Evolutionary conservation across 2,113 vertebrate genomes (phyloP).

Genomic region (Tamias sibiricus): DNA sequence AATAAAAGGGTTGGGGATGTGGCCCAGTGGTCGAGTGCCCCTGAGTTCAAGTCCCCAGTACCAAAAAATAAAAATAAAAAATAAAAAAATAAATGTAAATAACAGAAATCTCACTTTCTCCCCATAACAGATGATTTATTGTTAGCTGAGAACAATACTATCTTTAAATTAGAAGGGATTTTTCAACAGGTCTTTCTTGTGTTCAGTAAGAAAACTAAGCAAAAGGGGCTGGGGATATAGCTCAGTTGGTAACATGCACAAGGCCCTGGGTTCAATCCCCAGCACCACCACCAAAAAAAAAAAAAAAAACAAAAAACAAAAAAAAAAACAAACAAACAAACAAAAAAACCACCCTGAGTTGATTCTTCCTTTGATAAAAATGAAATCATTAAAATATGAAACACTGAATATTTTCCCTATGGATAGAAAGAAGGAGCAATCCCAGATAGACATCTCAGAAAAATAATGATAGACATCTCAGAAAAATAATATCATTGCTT

Average conservation of each 20-base stretch:
- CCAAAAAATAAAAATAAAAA: too few species aligned
- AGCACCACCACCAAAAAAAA: too few species aligned
- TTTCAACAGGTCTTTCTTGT: background rate
- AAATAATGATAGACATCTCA: background rate
- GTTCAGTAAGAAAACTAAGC: background rate
- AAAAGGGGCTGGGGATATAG: too few species aligned
- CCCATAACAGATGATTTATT: background rate
- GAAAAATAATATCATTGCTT: background rate
- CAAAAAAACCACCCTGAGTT: too few species aligned
- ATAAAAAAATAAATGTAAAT: too few species aligned
- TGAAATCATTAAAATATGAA: background rate
- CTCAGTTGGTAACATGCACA: too few species aligned
- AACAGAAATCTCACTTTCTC: background rate
- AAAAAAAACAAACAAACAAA: too few species aligned
- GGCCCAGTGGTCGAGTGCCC: too few species aligned
- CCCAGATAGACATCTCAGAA: background rate
- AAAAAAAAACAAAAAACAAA: too few species aligned
- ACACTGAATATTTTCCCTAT: background rate
- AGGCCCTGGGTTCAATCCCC: too few species aligned
- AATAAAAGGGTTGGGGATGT: too few species aligned
- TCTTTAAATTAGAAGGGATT: background rate
- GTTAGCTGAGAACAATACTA: background rate
- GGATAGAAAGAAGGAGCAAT: background rate
- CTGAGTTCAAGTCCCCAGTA: too few species aligned
- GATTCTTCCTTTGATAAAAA: background rate